Base-by-base conservation (phyloP, 2,113 vertebrate species). In the Tyrannus savana region DNA sequence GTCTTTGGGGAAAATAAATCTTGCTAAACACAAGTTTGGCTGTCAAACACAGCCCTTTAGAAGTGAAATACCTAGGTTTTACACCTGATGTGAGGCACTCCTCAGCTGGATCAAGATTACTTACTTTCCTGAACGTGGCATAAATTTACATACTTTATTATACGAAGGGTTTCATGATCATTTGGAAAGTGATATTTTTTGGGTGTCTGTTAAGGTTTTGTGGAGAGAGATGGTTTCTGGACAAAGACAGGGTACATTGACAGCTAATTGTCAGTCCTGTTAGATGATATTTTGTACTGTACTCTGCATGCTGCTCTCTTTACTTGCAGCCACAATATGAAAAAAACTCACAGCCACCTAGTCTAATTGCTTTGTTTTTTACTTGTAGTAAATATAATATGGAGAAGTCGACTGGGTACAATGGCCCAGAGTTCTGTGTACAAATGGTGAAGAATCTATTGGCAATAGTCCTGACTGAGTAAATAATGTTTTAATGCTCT, bases 1-100 rank as follows among this genome's bases (percentile, higher is more conserved):
- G 46, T 79, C 74, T 72, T 75, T 76, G 58, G 53, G 74, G 44
- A 93, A 89, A 91, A 89, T 55, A 75, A 82, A 94, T 84, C 87
- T 72, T 81, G 73, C 53, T 91, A 71, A 89, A 87, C 14, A 42
- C 10, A 81, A 74, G 24, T 68, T 30, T 78, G 64, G 63, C 44
- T 53, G 90, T 69, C 56, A 91, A 81, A 74, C 35, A 87, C 16
- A 59, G 33, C 18, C 30, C 41, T 80, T 88, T 31, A 52, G 41
- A 80, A 90, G 41, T 44, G 11, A 83, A 90, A 86, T 41, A 87
- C 16, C 50, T 60, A 41, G 21, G 30, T 56, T 87, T 79, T 67
- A 49, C 21, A 59, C 46, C 35, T 2, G 0, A 62, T 8, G 4
- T 62, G 90, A 91, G 87, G 15, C 35, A 75, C 30, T 7, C 11